phyloP scores from a whole-genome alignment of 2,888 invertebrate genomes.

The Dryobotodes eremita region DNA sequence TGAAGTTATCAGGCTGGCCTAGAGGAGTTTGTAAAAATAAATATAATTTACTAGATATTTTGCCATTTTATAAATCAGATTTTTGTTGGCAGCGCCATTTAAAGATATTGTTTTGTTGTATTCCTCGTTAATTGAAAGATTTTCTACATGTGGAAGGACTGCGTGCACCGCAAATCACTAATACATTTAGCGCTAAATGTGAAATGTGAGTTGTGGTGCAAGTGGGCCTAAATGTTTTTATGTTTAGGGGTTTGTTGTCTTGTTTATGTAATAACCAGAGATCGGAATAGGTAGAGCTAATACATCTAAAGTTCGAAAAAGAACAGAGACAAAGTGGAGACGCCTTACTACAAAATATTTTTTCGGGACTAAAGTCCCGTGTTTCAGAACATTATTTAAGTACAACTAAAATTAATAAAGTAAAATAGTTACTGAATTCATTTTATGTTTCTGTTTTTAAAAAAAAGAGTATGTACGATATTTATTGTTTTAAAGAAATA shows the following conservation, averaged over 20 bases:
- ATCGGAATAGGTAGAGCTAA: too few relatives aligned
- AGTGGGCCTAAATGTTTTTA: neutral
- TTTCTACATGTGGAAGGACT: neutral
- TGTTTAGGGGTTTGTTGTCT: neutral
- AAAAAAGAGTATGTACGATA: too few relatives aligned
- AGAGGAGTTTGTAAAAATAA: neutral
- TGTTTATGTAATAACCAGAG: neutral
- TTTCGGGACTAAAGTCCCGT: too few relatives aligned
- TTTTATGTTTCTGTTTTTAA: too few relatives aligned
- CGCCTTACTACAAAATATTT: too few relatives aligned
- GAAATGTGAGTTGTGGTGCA: neutral
- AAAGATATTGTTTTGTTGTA: neutral
- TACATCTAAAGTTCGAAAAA: too few relatives aligned
- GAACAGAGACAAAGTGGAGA: too few relatives aligned
- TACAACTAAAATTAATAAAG: too few relatives aligned
- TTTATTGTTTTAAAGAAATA: too few relatives aligned
- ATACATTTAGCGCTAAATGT: neutral
- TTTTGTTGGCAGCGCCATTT: neutral
- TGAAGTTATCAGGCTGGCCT: neutral
- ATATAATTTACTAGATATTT: neutral
- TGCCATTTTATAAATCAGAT: neutral
- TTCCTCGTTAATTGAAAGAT: neutral
- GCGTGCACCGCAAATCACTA: too few relatives aligned
- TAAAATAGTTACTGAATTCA: too few relatives aligned
- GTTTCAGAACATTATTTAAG: too few relatives aligned